phyloP scores from a whole-genome alignment of 1,140 invertebrate species.

The Zaprionus ornatus region DNA sequence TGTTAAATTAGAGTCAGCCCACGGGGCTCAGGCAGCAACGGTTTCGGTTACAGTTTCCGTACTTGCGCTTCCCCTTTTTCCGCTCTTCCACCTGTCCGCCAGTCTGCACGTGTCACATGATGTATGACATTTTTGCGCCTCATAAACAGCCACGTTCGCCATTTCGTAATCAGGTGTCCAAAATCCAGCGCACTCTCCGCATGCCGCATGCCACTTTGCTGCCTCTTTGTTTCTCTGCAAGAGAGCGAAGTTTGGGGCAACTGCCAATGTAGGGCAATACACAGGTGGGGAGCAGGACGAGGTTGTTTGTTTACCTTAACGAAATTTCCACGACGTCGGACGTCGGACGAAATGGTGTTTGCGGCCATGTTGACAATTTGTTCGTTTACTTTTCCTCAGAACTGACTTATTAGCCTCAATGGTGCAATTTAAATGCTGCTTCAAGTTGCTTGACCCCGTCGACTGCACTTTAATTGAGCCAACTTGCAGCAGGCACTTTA shows the following conservation, averaged over 20 bases:
- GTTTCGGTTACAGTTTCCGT: slow-evolving; percentile 1
- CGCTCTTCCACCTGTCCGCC: neutral
- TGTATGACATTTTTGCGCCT: slow-evolving; percentile 81
- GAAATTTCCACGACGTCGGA: slow-evolving; percentile 63
- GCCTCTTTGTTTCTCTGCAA: slow-evolving; percentile 29
- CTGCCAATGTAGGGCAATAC: neutral
- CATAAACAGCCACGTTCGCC: slow-evolving; percentile 65
- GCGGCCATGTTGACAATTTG: slow-evolving; percentile 74
- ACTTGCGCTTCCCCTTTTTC: neutral
- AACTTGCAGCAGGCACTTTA: neutral
- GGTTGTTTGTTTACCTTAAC: slow-evolving; percentile 70
- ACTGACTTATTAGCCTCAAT: slow-evolving; percentile 69
- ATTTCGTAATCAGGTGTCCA: slow-evolving; percentile 54
- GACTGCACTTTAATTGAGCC: slow-evolving; percentile 2
- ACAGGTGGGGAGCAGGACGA: neutral
- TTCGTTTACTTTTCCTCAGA: slow-evolving; percentile 58
- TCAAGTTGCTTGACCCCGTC: slow-evolving; percentile 56
- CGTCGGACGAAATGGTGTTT: slow-evolving; percentile 8
- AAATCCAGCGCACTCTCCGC: slow-evolving; percentile 30
- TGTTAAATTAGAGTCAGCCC: slow-evolving; percentile 32
- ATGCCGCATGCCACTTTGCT: slow-evolving; percentile 30
- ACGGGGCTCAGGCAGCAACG: neutral
- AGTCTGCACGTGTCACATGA: slow-evolving; percentile 64
- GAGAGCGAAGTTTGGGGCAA: neutral
- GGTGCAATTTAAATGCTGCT: slow-evolving; percentile 66